These are phyloP conservation scores for Psilanteris sp. DNA, from an alignment of 1,140 invertebrate species.

Conservation along the genomic window DNA sequence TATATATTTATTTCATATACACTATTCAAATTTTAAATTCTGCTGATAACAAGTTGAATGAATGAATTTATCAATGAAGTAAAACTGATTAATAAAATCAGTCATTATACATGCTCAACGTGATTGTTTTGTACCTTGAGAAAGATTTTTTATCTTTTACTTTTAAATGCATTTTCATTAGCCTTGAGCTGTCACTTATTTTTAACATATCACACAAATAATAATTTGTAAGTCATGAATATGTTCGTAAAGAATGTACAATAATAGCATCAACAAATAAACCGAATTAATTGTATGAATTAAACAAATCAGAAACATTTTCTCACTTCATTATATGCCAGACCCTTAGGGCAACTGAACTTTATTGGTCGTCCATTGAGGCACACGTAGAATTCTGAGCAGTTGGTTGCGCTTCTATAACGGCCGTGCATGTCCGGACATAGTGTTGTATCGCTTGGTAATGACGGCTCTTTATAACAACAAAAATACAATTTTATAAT, in stretches of 20 bases:
- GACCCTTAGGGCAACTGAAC: conserved; percentile 82
- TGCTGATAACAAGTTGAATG: no score
- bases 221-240: conserved; percentile 51
- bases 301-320: conserved; percentile 54
- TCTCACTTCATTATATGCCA: conserved; percentile 84
- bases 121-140: conserved; percentile 24
- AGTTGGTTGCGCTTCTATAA: conserved; percentile 83
- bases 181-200: conserved; percentile 45
- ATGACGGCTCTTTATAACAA: conserved; percentile 69
- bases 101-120: conserved; percentile 17
- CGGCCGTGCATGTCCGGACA: conserved; percentile 80
- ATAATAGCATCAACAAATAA: conserved; percentile 43
- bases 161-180: conserved; percentile 40
- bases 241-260: conserved; percentile 47
- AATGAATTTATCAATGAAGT: conserved; percentile 32
- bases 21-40: conserved; percentile 1
- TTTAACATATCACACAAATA: conserved; percentile 44
- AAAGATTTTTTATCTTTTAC: conserved; percentile 28
- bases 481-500: conserved; percentile 21
- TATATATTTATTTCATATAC: no score
- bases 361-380: conserved; percentile 81
- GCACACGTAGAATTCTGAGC: conserved; percentile 85
- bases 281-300: conserved; percentile 36
- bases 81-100: conserved; percentile 25
- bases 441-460: conserved; percentile 76